Conservation (phyloP, 2,113 vertebrate genomes). For the Sphaerodactylus townsendi region DNA sequence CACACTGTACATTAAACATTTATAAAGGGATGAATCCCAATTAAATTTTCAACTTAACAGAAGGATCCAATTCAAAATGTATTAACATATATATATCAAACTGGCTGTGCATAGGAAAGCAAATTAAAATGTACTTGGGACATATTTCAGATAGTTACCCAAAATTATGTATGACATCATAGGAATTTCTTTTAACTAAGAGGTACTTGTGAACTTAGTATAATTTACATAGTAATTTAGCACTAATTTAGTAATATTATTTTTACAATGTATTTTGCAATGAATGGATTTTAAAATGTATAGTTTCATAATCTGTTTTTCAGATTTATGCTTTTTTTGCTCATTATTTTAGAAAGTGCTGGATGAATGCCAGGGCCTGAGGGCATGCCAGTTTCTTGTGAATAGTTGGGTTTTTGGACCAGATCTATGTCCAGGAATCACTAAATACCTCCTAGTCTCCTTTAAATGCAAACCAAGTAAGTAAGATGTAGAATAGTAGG, state of each 20-base stretch:
- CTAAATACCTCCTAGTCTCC: slow-evolving; percentile 93
- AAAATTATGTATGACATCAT: not conserved
- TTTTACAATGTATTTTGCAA: slow-evolving; percentile 9
- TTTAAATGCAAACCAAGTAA: slow-evolving; percentile 98
- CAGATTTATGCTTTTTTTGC: slow-evolving; percentile 72
- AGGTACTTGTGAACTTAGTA: not conserved
- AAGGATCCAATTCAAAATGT: too few relatives aligned
- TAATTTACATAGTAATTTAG: not conserved
- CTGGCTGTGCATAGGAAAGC: not conserved
- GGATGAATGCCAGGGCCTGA: slow-evolving; percentile 93
- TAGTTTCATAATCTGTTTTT: slow-evolving; percentile 54
- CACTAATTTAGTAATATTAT: not conserved
- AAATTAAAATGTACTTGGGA: not conserved
- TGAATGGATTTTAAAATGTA: slow-evolving; percentile 30
- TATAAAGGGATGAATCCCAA: too few relatives aligned
- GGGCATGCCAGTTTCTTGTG: slow-evolving; percentile 90
- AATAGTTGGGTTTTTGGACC: slow-evolving; percentile 92
- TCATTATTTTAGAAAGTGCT: slow-evolving; percentile 89
- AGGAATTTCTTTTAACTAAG: not conserved
- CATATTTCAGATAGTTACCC: not conserved
- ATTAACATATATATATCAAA: not conserved
- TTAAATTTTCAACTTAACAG: too few relatives aligned
- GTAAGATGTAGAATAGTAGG: slow-evolving; percentile 67
- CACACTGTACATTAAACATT: too few relatives aligned
- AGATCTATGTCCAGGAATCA: slow-evolving; percentile 91